Base-by-base conservation (phyloP, 2,113 vertebrate species). In the Sylvietta virens region DNA sequence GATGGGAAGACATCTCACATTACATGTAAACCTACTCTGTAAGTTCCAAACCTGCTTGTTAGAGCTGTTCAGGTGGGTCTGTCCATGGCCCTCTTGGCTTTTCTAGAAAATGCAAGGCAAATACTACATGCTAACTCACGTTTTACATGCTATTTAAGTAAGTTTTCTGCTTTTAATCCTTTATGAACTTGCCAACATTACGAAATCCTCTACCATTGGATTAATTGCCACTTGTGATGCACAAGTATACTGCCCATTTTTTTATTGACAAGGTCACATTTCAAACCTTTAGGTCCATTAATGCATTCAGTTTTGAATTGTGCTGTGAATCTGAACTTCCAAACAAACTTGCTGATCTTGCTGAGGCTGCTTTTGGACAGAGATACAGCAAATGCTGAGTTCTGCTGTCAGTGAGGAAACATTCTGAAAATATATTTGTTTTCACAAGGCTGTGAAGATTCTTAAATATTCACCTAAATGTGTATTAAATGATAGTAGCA, bases 381-480 rank as follows among this genome's bases (percentile, higher is more conserved):
- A 94, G 48, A 79, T 9, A 31, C n/a, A 84, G 51, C 40, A 72
- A 56, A 62, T 30, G 93, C 94, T 94, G 92, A 97, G 72, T 70
- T 92, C 76, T 47, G 44, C 80, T 86, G 67, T 64, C 79, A 81
- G 50, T 6, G 15, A 90, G 67, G 54, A 96, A 95, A 90, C 61
- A 39, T 91, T 97, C 40, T 72, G 81, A 69, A 92, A 96, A 97
- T 92, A 72, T 57, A 71, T 33, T 88, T 73, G 42, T 81, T 96
- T 94, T 86, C 79, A 58, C 15, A 54, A 33, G 77, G 65, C 13
- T 28, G 53, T 58, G 77, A 86, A 85, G 27, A 70, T 92, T 96
- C 86, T 74, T 93, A 97, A 92, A 93, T 48, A 82, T 88, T 92
- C 90, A 93, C 89, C 60, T 78, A 82, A 84, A 60, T 69, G 85